Percentiles rank a stretch among this genome's conserved stretches.
Conservation (phyloP, 1,140 invertebrate species). For the Platorchestia sp. region DNA sequence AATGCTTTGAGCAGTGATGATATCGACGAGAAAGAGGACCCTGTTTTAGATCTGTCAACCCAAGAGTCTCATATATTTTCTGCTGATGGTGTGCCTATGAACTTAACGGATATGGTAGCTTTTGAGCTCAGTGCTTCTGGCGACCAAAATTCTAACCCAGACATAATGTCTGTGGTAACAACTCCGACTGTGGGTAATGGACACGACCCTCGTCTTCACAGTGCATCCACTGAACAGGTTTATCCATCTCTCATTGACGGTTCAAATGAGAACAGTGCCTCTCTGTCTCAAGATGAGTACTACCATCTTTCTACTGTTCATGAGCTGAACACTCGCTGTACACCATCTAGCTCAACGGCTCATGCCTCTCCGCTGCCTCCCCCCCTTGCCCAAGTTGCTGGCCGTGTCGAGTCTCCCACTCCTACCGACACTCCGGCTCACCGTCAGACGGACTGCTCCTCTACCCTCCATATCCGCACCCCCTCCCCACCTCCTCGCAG, state of each 20-base stretch:
- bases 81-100: constrained; percentile 16
- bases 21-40: not conserved
- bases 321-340: not conserved
- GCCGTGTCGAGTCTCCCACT: constrained; percentile 35
- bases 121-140: constrained; percentile 24
- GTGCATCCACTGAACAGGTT: not conserved
- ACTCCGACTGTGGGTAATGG: not conserved
- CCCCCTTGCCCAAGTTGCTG: not conserved
- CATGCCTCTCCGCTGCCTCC: not conserved
- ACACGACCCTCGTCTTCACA: not conserved
- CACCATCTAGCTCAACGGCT: constrained; percentile 38
- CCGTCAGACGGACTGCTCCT: constrained; percentile 37
- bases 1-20: not conserved
- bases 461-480: constrained; percentile 4
- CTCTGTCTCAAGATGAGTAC: constrained; percentile 27
- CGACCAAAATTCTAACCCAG: constrained; percentile 28
- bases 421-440: constrained; percentile 48
- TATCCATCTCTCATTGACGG: constrained; percentile 15
- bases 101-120: constrained; percentile 35
- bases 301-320: not conserved
- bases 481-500: not conserved
- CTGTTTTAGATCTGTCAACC: constrained; percentile 29
- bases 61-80: constrained; percentile 52
- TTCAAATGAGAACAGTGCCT: not conserved
- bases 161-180: constrained; percentile 34